Evolutionary conservation across 2,888 invertebrate species (phyloP).

Genomic region (Lampropteryx suffumata): DNA sequence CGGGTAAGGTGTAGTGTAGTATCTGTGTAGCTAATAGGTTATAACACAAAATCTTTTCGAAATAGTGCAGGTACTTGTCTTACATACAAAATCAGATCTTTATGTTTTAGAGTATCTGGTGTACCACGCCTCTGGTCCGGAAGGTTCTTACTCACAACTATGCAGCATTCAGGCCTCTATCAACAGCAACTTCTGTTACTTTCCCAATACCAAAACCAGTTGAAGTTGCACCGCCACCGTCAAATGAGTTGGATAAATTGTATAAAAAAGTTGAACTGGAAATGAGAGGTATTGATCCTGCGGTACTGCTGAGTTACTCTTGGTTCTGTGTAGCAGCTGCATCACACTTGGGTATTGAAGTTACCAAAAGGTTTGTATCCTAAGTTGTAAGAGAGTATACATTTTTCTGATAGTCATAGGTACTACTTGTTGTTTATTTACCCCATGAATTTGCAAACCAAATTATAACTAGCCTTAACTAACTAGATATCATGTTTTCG

Average conservation of each 20-base stretch:
- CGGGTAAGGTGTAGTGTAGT: no score
- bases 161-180: conserved; percentile 45
- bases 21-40: no score
- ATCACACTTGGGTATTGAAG: conserved; percentile 89
- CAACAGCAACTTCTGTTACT: conserved; percentile 40
- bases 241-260: conserved; percentile 86
- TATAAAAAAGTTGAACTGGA: conserved; percentile 93
- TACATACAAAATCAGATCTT: no score
- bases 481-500: no score
- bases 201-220: conserved; percentile 45
- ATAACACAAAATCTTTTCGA: not conserved
- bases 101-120: conserved; percentile 57
- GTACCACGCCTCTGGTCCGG: conserved; percentile 49
- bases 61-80: not conserved
- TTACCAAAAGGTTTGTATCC: conserved; percentile 86
- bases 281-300: conserved; percentile 92
- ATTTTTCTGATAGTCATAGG: no score
- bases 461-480: no score
- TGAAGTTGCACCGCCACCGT: conserved; percentile 41
- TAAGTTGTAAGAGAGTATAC: no score
- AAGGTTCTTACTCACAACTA: conserved; percentile 41
- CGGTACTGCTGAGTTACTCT: conserved; percentile 94
- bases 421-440: no score
- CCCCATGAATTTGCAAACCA: no score
- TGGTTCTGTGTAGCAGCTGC: conserved; percentile 93